Evolutionary conservation across 2,888 invertebrate species (phyloP), one percentile per base, ranked within the genome.

Genomic region (Cheilosia vulpina): DNA sequence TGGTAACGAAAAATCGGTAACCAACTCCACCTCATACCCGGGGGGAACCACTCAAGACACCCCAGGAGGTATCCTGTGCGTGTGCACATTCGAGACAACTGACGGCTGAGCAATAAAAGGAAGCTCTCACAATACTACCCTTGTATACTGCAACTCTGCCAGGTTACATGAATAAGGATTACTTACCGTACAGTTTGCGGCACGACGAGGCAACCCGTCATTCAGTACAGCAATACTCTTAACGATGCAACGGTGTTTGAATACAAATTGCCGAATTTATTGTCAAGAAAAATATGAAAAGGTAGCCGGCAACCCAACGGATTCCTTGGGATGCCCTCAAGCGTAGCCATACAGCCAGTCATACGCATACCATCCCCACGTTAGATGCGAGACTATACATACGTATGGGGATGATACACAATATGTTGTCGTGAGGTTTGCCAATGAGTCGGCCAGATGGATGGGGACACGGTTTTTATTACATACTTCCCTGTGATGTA

Each of bases 241-340:
- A 71, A 84, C 69, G 79, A 84, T 84, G 84, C 80, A 84, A 84
- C 84, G 80, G 84, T 75, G 65, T 79, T 80, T 84, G 84, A 84
- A 84, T 84, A 84, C 84, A 84, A 84, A 84, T 84, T 80, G 84
- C 75, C 84, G 75, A 84, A 84, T 84, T 84, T 84, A 84, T 75
- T 84, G 69, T 80, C 57, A 84, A 75, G 80, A 58, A 84, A 84
- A 72, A 78, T 83, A 78, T 73, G 78, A 78, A 72, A 78, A 83
- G 83, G 83, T 83, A 73, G 73, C 73, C 58, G 55, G 78, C 65
- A 63, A 47, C 73, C 63, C 73, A 65, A 75, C 66, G 62, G 63
- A 62, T 63, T 63, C 53, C 38, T 45, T n/a, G 43, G 43, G 43
- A 66, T 68, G 45, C 73, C 72, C 78, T 68, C 31, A 55, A 66